Percentiles rank a stretch among this genome's conserved stretches.
Evolutionary conservation across 2,888 invertebrate species (phyloP).

Genomic region (Eutolmus rufibarbis): DNA sequence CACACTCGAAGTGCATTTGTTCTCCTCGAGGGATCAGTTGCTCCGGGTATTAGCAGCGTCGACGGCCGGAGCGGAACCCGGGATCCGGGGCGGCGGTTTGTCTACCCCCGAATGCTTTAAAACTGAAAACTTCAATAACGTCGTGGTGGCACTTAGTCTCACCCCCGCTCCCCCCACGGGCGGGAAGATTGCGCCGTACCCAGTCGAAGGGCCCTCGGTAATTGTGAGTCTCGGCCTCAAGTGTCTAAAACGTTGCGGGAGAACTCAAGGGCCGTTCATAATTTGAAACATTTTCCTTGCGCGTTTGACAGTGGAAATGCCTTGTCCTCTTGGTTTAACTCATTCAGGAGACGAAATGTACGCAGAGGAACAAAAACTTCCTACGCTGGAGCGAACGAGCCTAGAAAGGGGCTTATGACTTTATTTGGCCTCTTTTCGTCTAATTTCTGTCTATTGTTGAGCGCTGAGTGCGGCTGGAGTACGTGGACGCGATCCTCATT

Average conservation of each 20-base stretch:
- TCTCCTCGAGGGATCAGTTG: slow-evolving; percentile 12
- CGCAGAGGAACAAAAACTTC: slow-evolving; percentile 23
- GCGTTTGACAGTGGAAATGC: slow-evolving; percentile 5
- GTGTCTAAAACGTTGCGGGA: slow-evolving; percentile 39
- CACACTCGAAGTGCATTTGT: slow-evolving; percentile 32
- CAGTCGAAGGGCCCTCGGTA: slow-evolving; percentile 3
- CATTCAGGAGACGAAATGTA: slow-evolving; percentile 37
- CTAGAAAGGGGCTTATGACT: slow-evolving; percentile 15
- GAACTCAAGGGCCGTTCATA: slow-evolving; percentile 48
- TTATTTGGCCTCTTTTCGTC: slow-evolving; percentile 22
- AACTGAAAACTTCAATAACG: slow-evolving; percentile 17
- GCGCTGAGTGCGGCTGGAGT: background rate
- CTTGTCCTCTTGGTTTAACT: slow-evolving; percentile 21
- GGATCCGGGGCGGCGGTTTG: slow-evolving; percentile 4
- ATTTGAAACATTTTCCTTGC: slow-evolving; percentile 47
- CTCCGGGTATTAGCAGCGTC: slow-evolving; percentile 14
- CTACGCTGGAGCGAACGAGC: background rate
- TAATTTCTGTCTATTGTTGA: slow-evolving; percentile 31
- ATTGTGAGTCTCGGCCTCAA: slow-evolving; percentile 36
- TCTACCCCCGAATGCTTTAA: background rate
- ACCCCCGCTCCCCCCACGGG: background rate
- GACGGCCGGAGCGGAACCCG: background rate
- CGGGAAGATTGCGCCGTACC: background rate
- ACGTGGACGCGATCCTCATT: background rate
- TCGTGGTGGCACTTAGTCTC: slow-evolving; percentile 33